Conservation (phyloP, 2,797 vertebrate genomes). For the Rhabdophis nuchalis region DNA sequence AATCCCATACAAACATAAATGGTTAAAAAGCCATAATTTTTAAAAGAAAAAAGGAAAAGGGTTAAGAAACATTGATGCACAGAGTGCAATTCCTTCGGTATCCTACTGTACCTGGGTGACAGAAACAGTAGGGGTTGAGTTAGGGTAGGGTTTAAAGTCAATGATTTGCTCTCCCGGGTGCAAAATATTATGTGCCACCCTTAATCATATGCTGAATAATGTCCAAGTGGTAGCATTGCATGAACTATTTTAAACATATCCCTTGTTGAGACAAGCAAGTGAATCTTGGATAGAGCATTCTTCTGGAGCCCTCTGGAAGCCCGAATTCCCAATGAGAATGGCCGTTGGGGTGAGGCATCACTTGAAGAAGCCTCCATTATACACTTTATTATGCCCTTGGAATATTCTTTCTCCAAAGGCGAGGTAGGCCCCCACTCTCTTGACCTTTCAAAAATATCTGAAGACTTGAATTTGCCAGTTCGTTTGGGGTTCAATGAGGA, state of each 20-base stretch:
- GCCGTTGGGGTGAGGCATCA: neutral
- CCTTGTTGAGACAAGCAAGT: neutral
- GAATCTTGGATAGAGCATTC: neutral
- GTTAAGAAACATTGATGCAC: neutral
- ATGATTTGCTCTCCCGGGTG: neutral
- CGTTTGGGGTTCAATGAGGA: neutral
- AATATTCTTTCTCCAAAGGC: neutral
- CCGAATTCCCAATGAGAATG: neutral
- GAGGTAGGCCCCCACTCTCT: neutral
- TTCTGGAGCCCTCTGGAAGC: neutral
- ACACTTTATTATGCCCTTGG: neutral
- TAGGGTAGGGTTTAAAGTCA: neutral
- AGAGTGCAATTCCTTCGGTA: neutral
- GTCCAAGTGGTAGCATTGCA: neutral
- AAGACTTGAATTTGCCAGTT: neutral
- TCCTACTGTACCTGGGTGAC: neutral
- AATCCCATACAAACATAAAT: neutral
- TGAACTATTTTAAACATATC: neutral
- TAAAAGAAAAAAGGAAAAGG: neutral
- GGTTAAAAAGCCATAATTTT: neutral
- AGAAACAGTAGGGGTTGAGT: neutral
- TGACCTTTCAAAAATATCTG: neutral
- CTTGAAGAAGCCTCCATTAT: neutral
- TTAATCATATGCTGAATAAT: neutral
- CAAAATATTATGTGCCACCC: neutral